Percentiles rank a stretch among this genome's conserved stretches.
These are phyloP conservation scores for Sorex araneus DNA, from an alignment of 2,113 vertebrate species.

Conservation along the genomic window DNA sequence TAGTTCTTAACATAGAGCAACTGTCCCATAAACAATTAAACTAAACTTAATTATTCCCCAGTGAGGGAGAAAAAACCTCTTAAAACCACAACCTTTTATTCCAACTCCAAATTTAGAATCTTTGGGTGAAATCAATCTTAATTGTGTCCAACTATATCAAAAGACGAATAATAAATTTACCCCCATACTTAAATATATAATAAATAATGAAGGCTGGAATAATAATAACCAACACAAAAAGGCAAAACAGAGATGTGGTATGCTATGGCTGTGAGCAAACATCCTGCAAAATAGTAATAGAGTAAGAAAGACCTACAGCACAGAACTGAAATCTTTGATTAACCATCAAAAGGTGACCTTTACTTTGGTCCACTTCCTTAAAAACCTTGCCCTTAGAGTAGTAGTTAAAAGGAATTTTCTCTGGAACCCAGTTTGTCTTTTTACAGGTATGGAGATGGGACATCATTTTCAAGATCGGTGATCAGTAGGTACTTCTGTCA, in stretches of 20 bases:
- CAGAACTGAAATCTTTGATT: not conserved
- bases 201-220: not conserved
- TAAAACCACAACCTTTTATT: conserved; percentile 1
- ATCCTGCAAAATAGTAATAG: not conserved
- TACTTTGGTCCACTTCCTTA: conserved; percentile 8
- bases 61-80: not conserved
- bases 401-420: not conserved
- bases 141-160: conserved; percentile 2
- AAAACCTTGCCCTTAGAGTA: not conserved
- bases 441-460: not conserved
- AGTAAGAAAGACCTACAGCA: not conserved
- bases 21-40: not conserved
- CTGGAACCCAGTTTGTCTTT: not conserved
- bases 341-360: not conserved
- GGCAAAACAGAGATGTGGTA: not conserved
- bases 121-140: not conserved
- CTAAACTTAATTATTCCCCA: not conserved
- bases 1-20: not conserved
- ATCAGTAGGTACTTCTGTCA: not conserved
- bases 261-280: not conserved
- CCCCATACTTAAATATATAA: not conserved
- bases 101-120: conserved; percentile 14
- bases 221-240: not conserved
- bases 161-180: not conserved
- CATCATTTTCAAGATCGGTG: not conserved